Percentiles rank a stretch among this genome's conserved stretches.
These are phyloP conservation scores for Strigamia transsilvanica DNA, from an alignment of 2,888 invertebrate species.

Conservation along the genomic window DNA sequence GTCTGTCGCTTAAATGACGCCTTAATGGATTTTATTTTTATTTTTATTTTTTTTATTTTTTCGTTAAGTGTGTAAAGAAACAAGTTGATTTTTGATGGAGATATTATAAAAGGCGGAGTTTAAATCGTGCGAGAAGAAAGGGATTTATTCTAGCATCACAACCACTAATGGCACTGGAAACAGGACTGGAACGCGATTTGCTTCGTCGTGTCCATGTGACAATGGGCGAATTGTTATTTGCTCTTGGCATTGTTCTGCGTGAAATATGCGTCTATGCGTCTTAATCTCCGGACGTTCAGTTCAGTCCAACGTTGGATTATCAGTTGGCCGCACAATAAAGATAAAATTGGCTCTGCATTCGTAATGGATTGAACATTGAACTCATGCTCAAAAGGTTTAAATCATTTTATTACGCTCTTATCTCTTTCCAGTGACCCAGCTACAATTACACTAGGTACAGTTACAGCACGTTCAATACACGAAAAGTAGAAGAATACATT, in stretches of 20 bases:
- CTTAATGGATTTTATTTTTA: neutral
- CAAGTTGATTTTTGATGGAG: neutral
- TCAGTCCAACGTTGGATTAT: conserved; percentile 15
- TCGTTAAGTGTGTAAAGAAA: neutral
- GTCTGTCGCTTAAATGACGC: neutral
- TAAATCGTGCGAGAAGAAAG: neutral
- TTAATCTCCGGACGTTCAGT: conserved; percentile 28
- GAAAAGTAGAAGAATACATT: too few relatives aligned
- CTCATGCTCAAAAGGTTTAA: conserved; percentile 37
- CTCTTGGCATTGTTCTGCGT: conserved; percentile 27
- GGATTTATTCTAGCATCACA: conserved; percentile 25
- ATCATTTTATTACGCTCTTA: conserved; percentile 14
- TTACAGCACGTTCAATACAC: too few relatives aligned
- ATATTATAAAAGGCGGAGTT: neutral
- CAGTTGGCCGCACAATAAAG: conserved; percentile 44
- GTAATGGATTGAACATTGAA: conserved; percentile 42
- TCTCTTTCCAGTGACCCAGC: conserved; percentile 5
- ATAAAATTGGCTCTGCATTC: conserved; percentile 38
- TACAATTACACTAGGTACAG: neutral
- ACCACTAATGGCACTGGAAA: conserved; percentile 23
- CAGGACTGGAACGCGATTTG: conserved; percentile 16
- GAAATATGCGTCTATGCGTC: conserved; percentile 39
- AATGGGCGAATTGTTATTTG: conserved; percentile 11
- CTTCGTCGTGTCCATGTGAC: conserved; percentile 27
- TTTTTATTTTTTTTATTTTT: too few relatives aligned